Evolutionary conservation across 2,113 vertebrate species (phyloP).

Genomic region (Chascanopsetta lugubris): DNA sequence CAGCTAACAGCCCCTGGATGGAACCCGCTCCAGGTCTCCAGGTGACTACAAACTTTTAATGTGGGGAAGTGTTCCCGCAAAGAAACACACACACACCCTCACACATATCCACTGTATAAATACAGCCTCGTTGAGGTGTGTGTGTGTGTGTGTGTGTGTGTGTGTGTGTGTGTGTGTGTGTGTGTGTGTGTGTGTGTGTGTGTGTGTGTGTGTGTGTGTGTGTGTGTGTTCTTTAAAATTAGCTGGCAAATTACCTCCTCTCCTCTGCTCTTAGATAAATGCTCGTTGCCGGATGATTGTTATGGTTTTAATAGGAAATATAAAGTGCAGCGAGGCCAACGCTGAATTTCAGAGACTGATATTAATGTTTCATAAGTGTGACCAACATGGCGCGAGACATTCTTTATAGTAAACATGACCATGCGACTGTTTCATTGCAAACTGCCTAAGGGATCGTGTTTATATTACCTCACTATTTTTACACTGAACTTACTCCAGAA

Average conservation of each 20-base stretch:
- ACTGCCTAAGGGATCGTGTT: not conserved
- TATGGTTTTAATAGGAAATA: not conserved
- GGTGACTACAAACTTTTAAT: conserved; percentile 55
- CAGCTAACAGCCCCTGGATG: conserved; percentile 56
- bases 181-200: not conserved
- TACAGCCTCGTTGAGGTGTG: not conserved
- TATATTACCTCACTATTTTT: no score
- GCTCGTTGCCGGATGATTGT: not conserved
- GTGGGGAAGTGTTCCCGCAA: conserved; percentile 23
- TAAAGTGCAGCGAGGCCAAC: not conserved
- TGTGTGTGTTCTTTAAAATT: not conserved
- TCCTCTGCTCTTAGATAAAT: not conserved
- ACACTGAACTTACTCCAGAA: no score
- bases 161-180: not conserved
- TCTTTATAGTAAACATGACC: not conserved
- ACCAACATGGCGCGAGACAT: not conserved
- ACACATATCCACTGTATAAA: conserved; percentile 5
- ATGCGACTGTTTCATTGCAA: not conserved
- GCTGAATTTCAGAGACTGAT: not conserved
- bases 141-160: not conserved
- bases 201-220: not conserved
- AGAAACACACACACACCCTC: not conserved
- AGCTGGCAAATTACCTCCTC: not conserved
- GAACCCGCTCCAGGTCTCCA: conserved; percentile 46
- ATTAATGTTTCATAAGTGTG: not conserved